phyloP scores from a whole-genome alignment of 2,113 vertebrate genomes.

The Meleagris gallopavo region DNA sequence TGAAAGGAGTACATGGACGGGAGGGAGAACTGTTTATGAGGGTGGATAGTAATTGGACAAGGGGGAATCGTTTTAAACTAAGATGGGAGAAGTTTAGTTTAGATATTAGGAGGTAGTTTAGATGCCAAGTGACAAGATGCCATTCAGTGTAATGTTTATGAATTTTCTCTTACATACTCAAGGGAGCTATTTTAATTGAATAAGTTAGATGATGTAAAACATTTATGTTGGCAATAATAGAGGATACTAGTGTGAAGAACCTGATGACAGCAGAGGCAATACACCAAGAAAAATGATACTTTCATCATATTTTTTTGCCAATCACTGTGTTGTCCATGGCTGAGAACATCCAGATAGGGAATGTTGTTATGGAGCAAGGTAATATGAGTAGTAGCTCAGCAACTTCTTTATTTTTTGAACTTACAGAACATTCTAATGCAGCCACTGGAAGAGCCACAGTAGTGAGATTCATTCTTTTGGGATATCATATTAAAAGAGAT shows the following conservation, averaged over 20 bases:
- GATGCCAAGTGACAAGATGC: not conserved
- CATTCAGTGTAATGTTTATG: not conserved
- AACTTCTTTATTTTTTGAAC: not conserved
- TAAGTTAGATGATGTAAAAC: not conserved
- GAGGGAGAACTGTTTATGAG: too few relatives aligned
- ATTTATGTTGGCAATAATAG: not conserved
- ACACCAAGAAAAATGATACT: not conserved
- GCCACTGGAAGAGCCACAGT: not conserved
- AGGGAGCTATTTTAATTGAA: not conserved
- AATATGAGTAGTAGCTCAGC: not conserved
- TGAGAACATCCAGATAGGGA: not conserved
- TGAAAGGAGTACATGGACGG: too few relatives aligned
- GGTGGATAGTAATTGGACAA: too few relatives aligned
- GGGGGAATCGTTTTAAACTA: too few relatives aligned
- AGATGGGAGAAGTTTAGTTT: too few relatives aligned
- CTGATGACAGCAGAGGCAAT: not conserved
- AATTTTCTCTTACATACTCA: constrained; percentile 25
- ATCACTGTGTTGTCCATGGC: not conserved
- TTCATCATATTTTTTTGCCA: constrained; percentile 10
- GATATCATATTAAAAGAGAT: not conserved
- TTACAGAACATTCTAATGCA: not conserved
- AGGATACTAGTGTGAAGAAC: not conserved
- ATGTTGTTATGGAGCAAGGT: not conserved
- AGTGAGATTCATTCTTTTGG: not conserved
- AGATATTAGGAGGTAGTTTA: not conserved